These are phyloP conservation scores for Drosophila dunni DNA, from an alignment of 1,140 invertebrate species.

Conservation along the genomic window DNA sequence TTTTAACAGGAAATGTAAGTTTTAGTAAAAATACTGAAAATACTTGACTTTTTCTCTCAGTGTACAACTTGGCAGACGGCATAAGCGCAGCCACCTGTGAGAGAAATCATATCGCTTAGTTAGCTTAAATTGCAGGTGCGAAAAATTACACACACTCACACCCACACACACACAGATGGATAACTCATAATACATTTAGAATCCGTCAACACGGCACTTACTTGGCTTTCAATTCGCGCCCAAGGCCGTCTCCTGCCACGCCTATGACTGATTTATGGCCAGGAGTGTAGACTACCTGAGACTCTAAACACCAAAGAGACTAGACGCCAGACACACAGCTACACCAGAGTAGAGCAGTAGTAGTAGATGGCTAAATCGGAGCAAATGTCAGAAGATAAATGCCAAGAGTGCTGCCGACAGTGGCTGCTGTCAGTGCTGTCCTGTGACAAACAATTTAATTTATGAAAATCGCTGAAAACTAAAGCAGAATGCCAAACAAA, in stretches of 20 bases:
- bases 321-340: slow-evolving; percentile 3
- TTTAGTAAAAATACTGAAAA: too few relatives aligned
- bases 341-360: not conserved
- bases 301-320: slow-evolving; percentile 3
- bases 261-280: slow-evolving; percentile 47
- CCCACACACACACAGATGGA: slow-evolving; percentile 4
- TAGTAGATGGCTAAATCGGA: slow-evolving; percentile 31
- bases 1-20: too few relatives aligned
- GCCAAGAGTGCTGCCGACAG: slow-evolving; percentile 36
- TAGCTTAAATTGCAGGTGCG: slow-evolving; percentile 21
- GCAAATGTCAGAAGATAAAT: slow-evolving; percentile 49
- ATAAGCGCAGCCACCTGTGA: too few relatives aligned
- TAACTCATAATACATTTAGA: slow-evolving; percentile 10
- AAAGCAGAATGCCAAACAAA: slow-evolving; percentile 69
- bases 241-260: slow-evolving; percentile 30
- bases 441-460: slow-evolving; percentile 80
- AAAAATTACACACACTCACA: not conserved
- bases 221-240: slow-evolving; percentile 12
- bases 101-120: too few relatives aligned
- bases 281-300: slow-evolving; percentile 14
- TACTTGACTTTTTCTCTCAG: too few relatives aligned
- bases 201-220: slow-evolving; percentile 5
- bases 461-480: slow-evolving; percentile 73
- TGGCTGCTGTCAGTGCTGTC: slow-evolving; percentile 54
- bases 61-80: too few relatives aligned